phyloP scores from a whole-genome alignment of 2,888 invertebrate species.

The Proisotoma minuta region DNA sequence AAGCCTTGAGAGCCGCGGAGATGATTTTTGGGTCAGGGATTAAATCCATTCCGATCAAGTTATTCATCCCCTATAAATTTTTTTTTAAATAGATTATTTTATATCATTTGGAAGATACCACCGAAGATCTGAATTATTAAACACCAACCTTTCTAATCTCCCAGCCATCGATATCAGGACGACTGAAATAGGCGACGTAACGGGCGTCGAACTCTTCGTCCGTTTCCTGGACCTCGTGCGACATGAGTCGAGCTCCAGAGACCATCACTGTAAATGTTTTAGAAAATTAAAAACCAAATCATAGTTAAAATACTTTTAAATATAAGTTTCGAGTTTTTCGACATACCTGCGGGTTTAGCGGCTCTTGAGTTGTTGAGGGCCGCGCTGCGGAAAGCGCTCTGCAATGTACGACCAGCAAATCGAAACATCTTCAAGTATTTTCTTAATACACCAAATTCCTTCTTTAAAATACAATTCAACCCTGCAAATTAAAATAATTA shows the following conservation, averaged over 20 bases:
- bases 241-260: constrained; percentile 20
- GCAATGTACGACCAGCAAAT: constrained; percentile 31
- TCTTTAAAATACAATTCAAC: too few relatives aligned
- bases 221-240: constrained; percentile 56
- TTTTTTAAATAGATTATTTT: not conserved
- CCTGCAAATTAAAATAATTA: too few relatives aligned
- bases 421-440: constrained; percentile 43
- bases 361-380: constrained; percentile 17
- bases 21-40: constrained; percentile 89
- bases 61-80: constrained; percentile 69
- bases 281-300: not conserved
- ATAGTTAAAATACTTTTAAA: not conserved
- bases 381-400: constrained; percentile 26
- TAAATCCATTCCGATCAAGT: constrained; percentile 81
- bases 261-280: not conserved
- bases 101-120: not conserved
- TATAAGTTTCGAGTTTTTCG: not conserved
- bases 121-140: too few relatives aligned
- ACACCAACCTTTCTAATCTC: constrained; percentile 68
- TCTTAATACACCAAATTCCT: too few relatives aligned
- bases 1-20: constrained; percentile 79
- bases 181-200: constrained; percentile 78
- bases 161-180: constrained; percentile 88
- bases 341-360: not conserved
- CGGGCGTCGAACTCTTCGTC: constrained; percentile 81